These are phyloP conservation scores for Dipodomys merriami DNA, from an alignment of 2,113 vertebrate genomes.

Conservation along the genomic window DNA sequence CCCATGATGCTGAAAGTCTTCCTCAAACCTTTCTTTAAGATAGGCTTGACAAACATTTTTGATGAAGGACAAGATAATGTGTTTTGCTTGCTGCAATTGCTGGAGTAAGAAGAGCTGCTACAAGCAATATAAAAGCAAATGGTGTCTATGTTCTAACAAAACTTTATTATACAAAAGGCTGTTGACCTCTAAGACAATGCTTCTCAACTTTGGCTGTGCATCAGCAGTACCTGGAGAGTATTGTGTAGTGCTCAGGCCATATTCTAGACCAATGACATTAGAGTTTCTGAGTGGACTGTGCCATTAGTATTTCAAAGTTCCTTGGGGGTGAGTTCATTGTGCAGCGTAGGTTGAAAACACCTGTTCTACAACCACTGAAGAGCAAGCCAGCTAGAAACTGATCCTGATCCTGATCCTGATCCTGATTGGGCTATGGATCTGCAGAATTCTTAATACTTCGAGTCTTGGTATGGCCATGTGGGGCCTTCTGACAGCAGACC, in stretches of 20 bases:
- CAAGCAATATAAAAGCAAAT: not conserved
- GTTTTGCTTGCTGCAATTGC: not conserved
- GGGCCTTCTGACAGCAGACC: not conserved
- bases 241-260: not conserved
- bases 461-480: not conserved
- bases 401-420: not conserved
- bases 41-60: not conserved
- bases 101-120: not conserved
- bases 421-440: not conserved
- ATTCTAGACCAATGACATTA: not conserved
- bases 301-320: not conserved
- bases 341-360: not conserved
- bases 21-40: slow-evolving; percentile 19
- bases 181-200: not conserved
- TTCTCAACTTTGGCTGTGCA: not conserved
- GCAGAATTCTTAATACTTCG: not conserved
- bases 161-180: slow-evolving; percentile 25
- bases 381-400: not conserved
- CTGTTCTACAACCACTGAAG: not conserved
- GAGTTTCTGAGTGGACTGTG: not conserved
- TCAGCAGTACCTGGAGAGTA: not conserved
- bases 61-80: not conserved
- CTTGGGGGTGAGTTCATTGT: not conserved
- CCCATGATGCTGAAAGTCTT: not conserved
- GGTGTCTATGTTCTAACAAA: not conserved